Evolutionary conservation across 2,113 vertebrate genomes (phyloP).

Genomic region (Peromyscus leucopus): DNA sequence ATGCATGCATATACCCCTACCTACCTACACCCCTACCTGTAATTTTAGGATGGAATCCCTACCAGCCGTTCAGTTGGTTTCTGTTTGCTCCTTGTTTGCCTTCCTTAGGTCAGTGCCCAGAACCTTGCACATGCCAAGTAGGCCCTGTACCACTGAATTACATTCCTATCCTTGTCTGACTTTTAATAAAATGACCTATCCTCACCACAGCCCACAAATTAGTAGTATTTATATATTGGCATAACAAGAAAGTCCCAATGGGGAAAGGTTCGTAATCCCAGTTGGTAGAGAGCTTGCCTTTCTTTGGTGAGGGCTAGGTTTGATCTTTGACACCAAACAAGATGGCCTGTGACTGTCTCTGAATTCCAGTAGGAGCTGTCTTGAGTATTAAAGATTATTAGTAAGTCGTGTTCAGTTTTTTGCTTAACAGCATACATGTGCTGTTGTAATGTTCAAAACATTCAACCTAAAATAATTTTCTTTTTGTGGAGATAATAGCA

Average conservation of each 20-base stretch:
- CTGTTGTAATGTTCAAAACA: conserved; percentile 30
- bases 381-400: neutral
- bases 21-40: neutral
- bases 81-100: neutral
- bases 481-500: neutral
- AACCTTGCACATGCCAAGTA: neutral
- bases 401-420: neutral
- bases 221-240: neutral
- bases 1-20: neutral
- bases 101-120: neutral
- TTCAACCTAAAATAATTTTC: conserved; percentile 1
- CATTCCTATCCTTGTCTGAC: neutral
- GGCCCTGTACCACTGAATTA: neutral
- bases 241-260: neutral
- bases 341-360: neutral
- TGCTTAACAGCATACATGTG: neutral
- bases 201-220: neutral
- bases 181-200: conserved; percentile 47
- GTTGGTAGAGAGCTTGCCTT: neutral
- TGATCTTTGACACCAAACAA: neutral
- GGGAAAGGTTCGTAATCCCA: neutral
- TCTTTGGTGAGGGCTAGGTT: neutral
- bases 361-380: neutral
- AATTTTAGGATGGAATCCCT: neutral
- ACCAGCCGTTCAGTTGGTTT: neutral